Evolutionary conservation across 2,113 vertebrate species (phyloP).

Genomic region (Ptychochromis oligacanthus): DNA sequence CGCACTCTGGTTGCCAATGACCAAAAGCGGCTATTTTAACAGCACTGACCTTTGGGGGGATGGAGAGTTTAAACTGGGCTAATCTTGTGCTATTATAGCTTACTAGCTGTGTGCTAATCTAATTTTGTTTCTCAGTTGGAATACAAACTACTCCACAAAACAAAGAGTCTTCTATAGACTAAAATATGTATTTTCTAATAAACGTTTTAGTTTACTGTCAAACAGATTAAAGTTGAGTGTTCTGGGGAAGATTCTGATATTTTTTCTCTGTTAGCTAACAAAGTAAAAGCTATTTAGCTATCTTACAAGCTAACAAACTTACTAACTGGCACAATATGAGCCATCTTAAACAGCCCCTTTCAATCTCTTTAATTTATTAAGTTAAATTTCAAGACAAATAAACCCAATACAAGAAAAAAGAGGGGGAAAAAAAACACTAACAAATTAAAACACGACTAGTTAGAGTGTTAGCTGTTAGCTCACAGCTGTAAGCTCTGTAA

Average conservation of each 20-base stretch:
- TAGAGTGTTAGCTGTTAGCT: not conserved
- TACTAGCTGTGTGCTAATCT: not conserved
- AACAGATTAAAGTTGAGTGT: not conserved
- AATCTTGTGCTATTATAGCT: not conserved
- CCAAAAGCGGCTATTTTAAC: not conserved
- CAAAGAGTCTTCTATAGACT: not conserved
- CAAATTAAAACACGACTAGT: not conserved
- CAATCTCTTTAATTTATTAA: not conserved
- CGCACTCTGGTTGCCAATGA: no score
- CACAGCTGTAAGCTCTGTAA: not conserved
- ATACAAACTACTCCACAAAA: not conserved
- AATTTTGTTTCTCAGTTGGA: not conserved
- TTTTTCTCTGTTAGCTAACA: no score
- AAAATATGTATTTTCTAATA: not conserved
- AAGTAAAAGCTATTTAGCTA: no score
- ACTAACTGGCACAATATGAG: no score
- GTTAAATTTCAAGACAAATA: not conserved
- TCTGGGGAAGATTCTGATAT: no score
- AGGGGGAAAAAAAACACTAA: no score
- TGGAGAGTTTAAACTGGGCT: no score
- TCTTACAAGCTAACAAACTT: no score
- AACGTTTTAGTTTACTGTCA: not conserved
- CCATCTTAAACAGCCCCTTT: no score
- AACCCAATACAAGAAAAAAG: not conserved
- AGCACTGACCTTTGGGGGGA: not conserved